These are phyloP conservation scores for Oopsacas minuta DNA, from an alignment of 37 sponge, comb jelly and placozoan genomes.

Conservation along the genomic window DNA sequence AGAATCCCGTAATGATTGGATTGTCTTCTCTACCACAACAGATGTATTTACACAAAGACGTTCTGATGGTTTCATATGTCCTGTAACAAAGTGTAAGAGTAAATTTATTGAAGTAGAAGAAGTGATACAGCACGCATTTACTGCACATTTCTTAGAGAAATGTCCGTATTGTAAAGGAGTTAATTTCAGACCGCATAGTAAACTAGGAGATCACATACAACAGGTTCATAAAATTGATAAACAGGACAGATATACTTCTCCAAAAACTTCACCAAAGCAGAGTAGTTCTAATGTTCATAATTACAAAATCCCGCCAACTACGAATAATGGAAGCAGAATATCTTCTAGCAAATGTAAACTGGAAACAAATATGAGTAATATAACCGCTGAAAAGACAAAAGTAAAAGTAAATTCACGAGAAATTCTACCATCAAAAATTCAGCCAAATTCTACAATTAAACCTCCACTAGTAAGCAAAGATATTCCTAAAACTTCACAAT, in stretches of 20 bases:
- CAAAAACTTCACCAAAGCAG: neutral
- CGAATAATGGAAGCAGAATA: neutral
- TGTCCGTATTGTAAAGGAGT: neutral
- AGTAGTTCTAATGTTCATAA: neutral
- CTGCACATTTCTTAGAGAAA: neutral
- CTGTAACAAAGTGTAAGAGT: neutral
- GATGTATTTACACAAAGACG: neutral
- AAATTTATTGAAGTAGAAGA: neutral
- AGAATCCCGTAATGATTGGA: neutral
- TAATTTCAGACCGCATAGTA: neutral
- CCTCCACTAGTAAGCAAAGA: neutral
- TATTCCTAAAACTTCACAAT: neutral
- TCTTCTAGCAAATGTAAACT: neutral
- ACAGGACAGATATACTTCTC: neutral
- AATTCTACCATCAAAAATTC: neutral
- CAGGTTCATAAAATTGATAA: neutral
- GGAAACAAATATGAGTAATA: neutral
- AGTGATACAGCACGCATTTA: neutral
- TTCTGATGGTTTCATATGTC: neutral
- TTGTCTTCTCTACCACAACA: neutral
- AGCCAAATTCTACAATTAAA: neutral
- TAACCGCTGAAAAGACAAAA: too few species aligned
- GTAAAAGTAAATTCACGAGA: neutral
- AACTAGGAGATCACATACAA: neutral
- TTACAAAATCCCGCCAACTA: neutral